Evolutionary conservation across 2,113 vertebrate genomes (phyloP).

Genomic region (Lepus americanus): DNA sequence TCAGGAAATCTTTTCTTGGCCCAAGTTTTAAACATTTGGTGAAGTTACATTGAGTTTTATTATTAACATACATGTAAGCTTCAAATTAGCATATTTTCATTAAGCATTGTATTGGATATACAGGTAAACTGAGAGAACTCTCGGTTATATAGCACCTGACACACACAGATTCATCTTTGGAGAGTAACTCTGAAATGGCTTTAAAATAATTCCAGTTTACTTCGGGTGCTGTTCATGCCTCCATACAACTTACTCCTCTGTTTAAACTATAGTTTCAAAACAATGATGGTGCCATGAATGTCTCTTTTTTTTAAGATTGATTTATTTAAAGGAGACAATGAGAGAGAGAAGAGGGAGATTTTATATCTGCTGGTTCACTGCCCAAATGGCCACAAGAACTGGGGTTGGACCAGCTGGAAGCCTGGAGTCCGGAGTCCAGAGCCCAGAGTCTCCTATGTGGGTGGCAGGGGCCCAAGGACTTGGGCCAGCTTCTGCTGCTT

Average conservation of each 20-base stretch:
- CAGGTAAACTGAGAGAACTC: constrained; percentile 15
- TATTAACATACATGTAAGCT: neutral
- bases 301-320: neutral
- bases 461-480: too few relatives aligned
- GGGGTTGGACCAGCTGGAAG: too few relatives aligned
- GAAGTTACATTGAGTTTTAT: neutral
- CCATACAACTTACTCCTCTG: neutral
- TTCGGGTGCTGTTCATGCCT: neutral
- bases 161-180: constrained; percentile 7
- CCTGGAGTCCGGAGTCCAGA: too few relatives aligned
- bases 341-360: too few relatives aligned
- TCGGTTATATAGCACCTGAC: neutral
- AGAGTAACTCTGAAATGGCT: constrained; percentile 20
- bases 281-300: neutral
- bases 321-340: too few relatives aligned
- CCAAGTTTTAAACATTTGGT: neutral
- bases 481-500: too few relatives aligned
- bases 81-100: constrained; percentile 26
- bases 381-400: too few relatives aligned
- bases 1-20: neutral
- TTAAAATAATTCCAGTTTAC: constrained; percentile 33
- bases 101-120: neutral
- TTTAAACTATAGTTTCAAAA: constrained; percentile 54
- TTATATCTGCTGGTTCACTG: too few relatives aligned
- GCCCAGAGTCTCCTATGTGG: too few relatives aligned